These are phyloP conservation scores for Caenorhabditis zanzibari DNA, from an alignment of 2,888 invertebrate genomes.

Conservation along the genomic window DNA sequence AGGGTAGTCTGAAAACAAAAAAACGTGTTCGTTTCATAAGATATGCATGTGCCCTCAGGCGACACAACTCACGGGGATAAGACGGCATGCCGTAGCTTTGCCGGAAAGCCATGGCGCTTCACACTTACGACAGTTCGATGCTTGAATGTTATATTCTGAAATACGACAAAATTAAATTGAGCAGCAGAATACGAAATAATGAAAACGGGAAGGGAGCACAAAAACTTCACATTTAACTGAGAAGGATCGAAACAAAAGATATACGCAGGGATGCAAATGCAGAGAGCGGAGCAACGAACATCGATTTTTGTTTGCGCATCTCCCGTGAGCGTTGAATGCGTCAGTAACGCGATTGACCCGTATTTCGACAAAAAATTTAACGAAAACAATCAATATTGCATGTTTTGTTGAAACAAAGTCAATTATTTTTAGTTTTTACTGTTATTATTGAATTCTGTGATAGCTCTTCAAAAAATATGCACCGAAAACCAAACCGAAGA, in stretches of 20 bases:
- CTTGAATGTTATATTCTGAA: not conserved
- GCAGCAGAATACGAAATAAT: not conserved
- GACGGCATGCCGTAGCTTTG: slow-evolving; percentile 60
- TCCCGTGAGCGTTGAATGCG: slow-evolving; percentile 24
- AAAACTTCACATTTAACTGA: not conserved
- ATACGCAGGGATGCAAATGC: too few species aligned
- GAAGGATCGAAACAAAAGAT: too few species aligned
- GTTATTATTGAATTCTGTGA: not conserved
- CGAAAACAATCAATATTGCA: not conserved
- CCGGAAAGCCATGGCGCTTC: slow-evolving; percentile 65
- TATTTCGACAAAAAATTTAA: not conserved
- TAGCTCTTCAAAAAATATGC: not conserved
- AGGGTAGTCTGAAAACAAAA: slow-evolving; percentile 46
- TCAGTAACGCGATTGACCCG: slow-evolving; percentile 13
- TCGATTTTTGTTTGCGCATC: slow-evolving; percentile 58
- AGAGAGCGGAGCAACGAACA: not conserved
- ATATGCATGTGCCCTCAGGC: slow-evolving; percentile 29
- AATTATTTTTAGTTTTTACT: not conserved
- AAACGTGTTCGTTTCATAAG: not conserved
- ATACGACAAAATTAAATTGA: not conserved
- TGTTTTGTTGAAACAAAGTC: not conserved
- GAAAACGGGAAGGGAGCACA: not conserved
- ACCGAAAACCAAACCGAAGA: not conserved
- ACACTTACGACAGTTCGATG: not conserved
- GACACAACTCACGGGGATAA: slow-evolving; percentile 55